Evolutionary conservation across 2,113 vertebrate genomes (phyloP), one percentile per base, ranked within the genome.

Genomic region (Datnioides undecimradiatus): DNA sequence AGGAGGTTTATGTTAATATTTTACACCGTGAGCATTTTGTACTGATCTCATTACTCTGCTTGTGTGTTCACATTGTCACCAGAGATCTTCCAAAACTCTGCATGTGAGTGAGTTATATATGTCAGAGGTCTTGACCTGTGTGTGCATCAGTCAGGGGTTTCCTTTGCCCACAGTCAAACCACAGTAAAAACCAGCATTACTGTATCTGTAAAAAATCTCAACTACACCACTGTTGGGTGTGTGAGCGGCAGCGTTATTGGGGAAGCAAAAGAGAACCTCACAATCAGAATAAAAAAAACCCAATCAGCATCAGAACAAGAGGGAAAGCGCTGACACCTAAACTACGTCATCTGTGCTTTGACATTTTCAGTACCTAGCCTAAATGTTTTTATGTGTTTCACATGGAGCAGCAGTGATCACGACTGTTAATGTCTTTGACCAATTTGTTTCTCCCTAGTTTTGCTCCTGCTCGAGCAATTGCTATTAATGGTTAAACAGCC

Each of bases 131-230:
- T 51, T 88, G 78, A 91, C 78, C 43, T 90, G 89, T 66, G 38
- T 73, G 55, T 91, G 91, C 16, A 14, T 86, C 43, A 84, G 68
- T 60, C n/a, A 68, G 41, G 89, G 86, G 10, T 11, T 67, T 52
- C 84, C 86, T 29, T 40, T 67, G 29, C 86, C 86, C 43, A n/a
- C 55, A 31, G 73, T 92, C 25, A 41, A 10, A 29, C n/a, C n/a
- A n/a, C n/a, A n/a, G n/a, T n/a, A n/a, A n/a, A n/a, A n/a, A n/a
- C n/a, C n/a, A n/a, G n/a, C n/a, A n/a, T n/a, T n/a, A n/a, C n/a
- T n/a, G n/a, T n/a, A n/a, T n/a, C n/a, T n/a, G n/a, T n/a, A n/a
- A n/a, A n/a, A n/a, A n/a, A n/a, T n/a, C n/a, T n/a, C n/a, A n/a
- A n/a, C n/a, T n/a, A n/a, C n/a, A 54, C 8, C 0, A 10, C 33